Conservation (phyloP, 2,113 vertebrate species). For the Cacatua alba region DNA sequence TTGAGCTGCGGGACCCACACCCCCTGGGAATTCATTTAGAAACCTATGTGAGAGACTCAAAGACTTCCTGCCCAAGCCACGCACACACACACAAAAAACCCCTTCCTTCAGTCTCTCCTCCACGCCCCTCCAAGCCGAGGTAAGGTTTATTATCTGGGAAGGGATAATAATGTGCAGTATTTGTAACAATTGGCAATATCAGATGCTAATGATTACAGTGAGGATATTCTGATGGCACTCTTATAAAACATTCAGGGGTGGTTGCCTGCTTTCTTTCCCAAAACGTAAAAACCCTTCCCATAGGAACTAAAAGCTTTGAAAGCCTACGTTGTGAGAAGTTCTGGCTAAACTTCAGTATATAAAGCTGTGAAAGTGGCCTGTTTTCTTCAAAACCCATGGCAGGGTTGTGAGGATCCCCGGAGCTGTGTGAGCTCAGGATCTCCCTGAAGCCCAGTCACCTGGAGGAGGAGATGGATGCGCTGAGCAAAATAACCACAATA, state of each 20-base stretch:
- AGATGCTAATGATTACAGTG: not conserved
- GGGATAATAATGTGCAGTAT: not conserved
- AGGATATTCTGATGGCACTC: not conserved
- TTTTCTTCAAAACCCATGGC: not conserved
- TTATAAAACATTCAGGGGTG: not conserved
- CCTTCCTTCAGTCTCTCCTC: not conserved
- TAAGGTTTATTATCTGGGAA: not conserved
- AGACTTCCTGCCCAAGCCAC: not conserved
- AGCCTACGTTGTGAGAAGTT: not conserved
- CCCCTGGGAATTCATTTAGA: not conserved
- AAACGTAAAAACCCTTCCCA: not conserved
- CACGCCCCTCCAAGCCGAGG: not conserved
- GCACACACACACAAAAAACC: rapidly evolving
- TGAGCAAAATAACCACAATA: not conserved
- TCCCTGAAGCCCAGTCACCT: not conserved
- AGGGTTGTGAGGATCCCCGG: not conserved
- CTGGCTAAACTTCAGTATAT: not conserved
- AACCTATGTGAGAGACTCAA: not conserved
- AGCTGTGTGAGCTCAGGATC: not conserved
- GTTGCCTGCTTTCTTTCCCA: not conserved
- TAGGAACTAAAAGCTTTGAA: not conserved
- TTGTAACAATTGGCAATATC: not conserved
- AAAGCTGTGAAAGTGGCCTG: not conserved
- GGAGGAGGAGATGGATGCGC: not conserved
- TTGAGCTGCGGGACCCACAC: not conserved